Base-by-base conservation (phyloP, 2,797 vertebrate genomes). In the Lacerta bilineata region DNA sequence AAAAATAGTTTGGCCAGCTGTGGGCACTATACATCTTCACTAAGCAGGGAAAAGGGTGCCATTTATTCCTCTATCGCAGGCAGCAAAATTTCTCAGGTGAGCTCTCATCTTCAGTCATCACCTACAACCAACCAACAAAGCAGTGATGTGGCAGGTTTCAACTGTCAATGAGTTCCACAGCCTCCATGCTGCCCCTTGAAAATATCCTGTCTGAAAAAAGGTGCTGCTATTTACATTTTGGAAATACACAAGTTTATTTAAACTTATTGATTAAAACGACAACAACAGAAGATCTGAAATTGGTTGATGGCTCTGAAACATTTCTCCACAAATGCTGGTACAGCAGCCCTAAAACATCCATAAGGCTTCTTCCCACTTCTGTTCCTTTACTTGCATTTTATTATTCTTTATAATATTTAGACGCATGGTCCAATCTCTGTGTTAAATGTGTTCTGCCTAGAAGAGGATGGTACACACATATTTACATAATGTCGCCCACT, bases 401-500 rank as follows among this genome's bases (percentile, higher is more conserved):
- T 90, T 46, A 72, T 4, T 39, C 11, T 13, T 90, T 90, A 89
- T 90, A 90, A 92, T 64, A 93, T 36, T 18, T 61, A 25, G 84
- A 92, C 29, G 72, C 69, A 90, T 87, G 88, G 86, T 89, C 87
- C 84, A 89, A 69, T 84, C 5, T 9, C 59, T 20, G 86, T 82
- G 27, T 77, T 91, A 43, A 90, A 69, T 92, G 88, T 43, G 59
- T 77, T 68, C 83, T n/a, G 71, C 68, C 78, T 0, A 76, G 33
- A 76, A 84, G 89, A 25, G 10, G 59, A 75, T 76, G 89, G 88
- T 90, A 36, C 90, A 77, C 86, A 6, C 69, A 55, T 74, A 83
- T 90, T 66, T 88, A 91, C 78, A 29, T 66, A 82, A 89, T 81
- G 43, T 74, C 91, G 89, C 86, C 95, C 89, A 88, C 55, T 91